Percentiles rank a stretch among this genome's conserved stretches.
These are phyloP conservation scores for Dicerorhinus sumatrensis DNA, from an alignment of 2,113 vertebrate genomes.

Conservation along the genomic window DNA sequence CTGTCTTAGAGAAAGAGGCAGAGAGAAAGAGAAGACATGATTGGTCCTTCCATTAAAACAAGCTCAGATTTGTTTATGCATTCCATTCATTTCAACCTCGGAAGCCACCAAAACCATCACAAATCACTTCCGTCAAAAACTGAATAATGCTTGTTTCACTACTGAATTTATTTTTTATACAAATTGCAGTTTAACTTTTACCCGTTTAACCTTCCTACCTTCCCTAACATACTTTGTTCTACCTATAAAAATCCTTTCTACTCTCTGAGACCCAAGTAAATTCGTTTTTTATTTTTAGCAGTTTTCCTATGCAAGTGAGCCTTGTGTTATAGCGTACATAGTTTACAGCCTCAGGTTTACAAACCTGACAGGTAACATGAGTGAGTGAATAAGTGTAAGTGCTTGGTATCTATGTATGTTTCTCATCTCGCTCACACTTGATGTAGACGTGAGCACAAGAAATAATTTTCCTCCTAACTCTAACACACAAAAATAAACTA, in stretches of 20 bases:
- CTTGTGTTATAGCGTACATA: neutral
- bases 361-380: neutral
- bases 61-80: neutral
- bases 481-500: neutral
- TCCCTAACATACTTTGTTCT: neutral
- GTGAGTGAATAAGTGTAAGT: neutral
- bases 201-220: neutral
- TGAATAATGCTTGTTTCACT: neutral
- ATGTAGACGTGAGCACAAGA: neutral
- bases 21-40: neutral
- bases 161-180: neutral
- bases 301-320: neutral
- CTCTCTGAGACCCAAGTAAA: neutral
- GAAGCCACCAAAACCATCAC: neutral
- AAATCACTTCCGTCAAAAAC: neutral
- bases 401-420: neutral
- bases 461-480: neutral
- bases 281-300: neutral
- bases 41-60: neutral
- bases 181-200: neutral
- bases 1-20: neutral
- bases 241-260: neutral
- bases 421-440: neutral
- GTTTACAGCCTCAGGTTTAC: neutral
- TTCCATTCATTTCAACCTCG: neutral